Percentiles rank a stretch among this genome's conserved stretches.
These are phyloP conservation scores for Ammodytes dubius DNA, from an alignment of 2,113 vertebrate genomes.

Conservation along the genomic window DNA sequence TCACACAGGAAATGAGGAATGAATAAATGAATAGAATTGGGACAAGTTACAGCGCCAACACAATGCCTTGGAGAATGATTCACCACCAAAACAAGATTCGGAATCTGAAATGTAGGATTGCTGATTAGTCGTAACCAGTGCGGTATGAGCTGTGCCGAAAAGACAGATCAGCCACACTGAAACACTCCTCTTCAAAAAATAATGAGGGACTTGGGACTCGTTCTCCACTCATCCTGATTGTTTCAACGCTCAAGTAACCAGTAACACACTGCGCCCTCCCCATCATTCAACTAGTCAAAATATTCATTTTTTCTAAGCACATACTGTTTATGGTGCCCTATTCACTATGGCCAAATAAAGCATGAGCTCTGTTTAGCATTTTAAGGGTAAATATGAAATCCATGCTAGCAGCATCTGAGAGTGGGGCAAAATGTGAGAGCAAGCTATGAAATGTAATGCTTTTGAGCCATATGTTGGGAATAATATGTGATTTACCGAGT, in stretches of 20 bases:
- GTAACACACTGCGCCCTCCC: not conserved
- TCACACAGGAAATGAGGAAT: not conserved
- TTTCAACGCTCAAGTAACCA: conserved; percentile 14
- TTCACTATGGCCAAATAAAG: not conserved
- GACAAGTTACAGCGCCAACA: conserved; percentile 18
- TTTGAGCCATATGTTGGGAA: no score
- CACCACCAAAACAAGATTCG: conserved; percentile 51
- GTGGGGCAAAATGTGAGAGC: not conserved
- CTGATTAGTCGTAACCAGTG: conserved; percentile 51
- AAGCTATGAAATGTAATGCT: no score
- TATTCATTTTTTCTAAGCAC: not conserved
- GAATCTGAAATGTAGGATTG: conserved; percentile 55
- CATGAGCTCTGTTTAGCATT: not conserved
- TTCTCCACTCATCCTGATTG: conserved; percentile 27
- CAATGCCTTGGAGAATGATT: conserved; percentile 51
- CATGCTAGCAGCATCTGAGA: not conserved
- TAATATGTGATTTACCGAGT: no score
- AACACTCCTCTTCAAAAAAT: conserved; percentile 41
- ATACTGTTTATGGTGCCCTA: not conserved
- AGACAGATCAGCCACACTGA: conserved; percentile 44
- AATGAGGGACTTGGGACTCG: conserved; percentile 59
- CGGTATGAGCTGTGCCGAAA: conserved; percentile 27
- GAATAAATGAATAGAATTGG: conserved; percentile 52
- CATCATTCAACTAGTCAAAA: conserved; percentile 6
- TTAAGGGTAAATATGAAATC: not conserved